A percentile compares a stretch with the other conserved stretches of the same genome.
Evolutionary conservation across 2,888 invertebrate species (phyloP).

Genomic region (Napeogenes sylphis): DNA sequence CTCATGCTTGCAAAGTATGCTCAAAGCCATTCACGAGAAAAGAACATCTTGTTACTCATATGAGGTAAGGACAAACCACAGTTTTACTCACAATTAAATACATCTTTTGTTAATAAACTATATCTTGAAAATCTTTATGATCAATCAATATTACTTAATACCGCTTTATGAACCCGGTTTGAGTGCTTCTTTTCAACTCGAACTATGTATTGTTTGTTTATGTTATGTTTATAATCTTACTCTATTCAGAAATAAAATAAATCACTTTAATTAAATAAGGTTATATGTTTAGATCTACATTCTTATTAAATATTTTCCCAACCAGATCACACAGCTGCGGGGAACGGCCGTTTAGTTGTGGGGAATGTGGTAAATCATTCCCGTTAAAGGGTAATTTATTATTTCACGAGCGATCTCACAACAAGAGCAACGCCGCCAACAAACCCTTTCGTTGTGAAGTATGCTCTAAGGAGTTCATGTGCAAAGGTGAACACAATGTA

Average conservation of each 20-base stretch:
- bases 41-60: slow-evolving; percentile 85
- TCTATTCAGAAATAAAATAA: too few species aligned
- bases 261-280: too few species aligned
- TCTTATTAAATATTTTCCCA: slow-evolving; percentile 11
- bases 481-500: slow-evolving; percentile 79
- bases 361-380: slow-evolving; percentile 91
- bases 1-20: slow-evolving; percentile 85
- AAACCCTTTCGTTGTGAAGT: slow-evolving; percentile 87
- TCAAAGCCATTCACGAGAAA: slow-evolving; percentile 85
- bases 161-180: too few species aligned
- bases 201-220: too few species aligned
- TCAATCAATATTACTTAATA: too few species aligned
- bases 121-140: too few species aligned
- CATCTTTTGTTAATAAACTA: too few species aligned
- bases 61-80: slow-evolving; percentile 72
- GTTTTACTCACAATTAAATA: too few species aligned
- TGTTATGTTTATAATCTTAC: too few species aligned
- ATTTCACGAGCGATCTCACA: slow-evolving; percentile 92
- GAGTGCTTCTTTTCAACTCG: too few species aligned
- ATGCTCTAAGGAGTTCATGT: slow-evolving; percentile 91
- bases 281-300: too few species aligned
- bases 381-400: slow-evolving; percentile 89
- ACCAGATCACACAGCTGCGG: slow-evolving; percentile 80
- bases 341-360: slow-evolving; percentile 89
- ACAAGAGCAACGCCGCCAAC: slow-evolving; percentile 81